phyloP scores from a whole-genome alignment of 2,113 vertebrate species.

The Ictalurus furcatus region DNA sequence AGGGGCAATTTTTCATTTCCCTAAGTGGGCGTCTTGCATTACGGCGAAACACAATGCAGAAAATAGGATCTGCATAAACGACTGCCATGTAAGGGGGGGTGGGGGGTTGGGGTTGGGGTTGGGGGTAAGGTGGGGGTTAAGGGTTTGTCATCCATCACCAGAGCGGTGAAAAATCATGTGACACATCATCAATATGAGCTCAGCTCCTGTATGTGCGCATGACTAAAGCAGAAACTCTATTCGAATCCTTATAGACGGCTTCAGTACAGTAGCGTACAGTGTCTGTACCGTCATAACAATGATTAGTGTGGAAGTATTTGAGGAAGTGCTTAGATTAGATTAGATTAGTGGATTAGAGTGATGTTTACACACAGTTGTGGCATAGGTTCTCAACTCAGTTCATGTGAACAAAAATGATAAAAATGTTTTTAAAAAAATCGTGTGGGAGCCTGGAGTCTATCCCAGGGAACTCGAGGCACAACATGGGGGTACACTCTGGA shows the following conservation, averaged over 20 bases:
- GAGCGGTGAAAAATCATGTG: constrained; percentile 60
- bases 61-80: constrained; percentile 52
- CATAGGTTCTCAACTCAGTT: neutral
- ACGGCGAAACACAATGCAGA: constrained; percentile 38
- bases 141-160: constrained; percentile 58
- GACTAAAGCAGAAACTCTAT: neutral
- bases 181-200: constrained; percentile 38
- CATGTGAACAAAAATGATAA: neutral
- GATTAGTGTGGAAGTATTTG: neutral
- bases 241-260: neutral
- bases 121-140: neutral
- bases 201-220: constrained; percentile 42
- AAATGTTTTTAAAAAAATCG: too few relatives aligned
- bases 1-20: constrained; percentile 54
- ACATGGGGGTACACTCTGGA: too few relatives aligned
- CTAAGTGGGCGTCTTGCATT: constrained; percentile 46
- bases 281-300: neutral
- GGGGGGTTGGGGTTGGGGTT: constrained; percentile 2
- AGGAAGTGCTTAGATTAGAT: neutral
- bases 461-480: too few relatives aligned
- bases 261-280: neutral
- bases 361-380: too few relatives aligned
- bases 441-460: too few relatives aligned
- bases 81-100: constrained; percentile 36
- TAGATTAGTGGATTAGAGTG: neutral